Conservation (phyloP, 2,888 invertebrate genomes). For the Sussaba pulchella region DNA sequence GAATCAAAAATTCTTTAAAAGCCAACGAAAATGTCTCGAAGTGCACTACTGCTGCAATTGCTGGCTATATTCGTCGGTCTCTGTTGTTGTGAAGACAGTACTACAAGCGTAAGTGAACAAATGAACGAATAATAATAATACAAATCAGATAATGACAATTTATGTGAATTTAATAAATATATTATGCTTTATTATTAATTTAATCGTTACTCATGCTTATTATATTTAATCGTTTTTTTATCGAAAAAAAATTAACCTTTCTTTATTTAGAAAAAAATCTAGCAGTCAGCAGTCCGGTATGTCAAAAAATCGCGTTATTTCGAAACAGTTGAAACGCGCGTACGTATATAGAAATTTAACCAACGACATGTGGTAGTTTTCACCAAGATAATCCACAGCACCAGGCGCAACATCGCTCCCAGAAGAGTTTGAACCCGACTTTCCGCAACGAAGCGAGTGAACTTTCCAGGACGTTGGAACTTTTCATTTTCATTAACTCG, state of each 20-base stretch:
- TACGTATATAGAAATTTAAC: neutral
- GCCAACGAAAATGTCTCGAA: slow-evolving; percentile 10
- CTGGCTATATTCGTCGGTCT: slow-evolving; percentile 17
- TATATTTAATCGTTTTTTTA: too few relatives aligned
- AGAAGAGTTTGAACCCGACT: slow-evolving; percentile 6
- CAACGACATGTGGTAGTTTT: neutral
- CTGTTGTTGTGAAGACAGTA: slow-evolving; percentile 20
- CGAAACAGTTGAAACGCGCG: too few relatives aligned
- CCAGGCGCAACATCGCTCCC: slow-evolving; percentile 17
- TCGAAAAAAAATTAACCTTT: too few relatives aligned
- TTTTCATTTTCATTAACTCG: slow-evolving; percentile 51
- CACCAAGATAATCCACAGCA: neutral
- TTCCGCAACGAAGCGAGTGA: slow-evolving; percentile 4
- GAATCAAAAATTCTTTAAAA: neutral
- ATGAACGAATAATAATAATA: neutral
- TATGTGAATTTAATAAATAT: slow-evolving; percentile 12
- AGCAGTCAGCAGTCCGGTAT: too few relatives aligned
- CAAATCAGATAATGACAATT: too few relatives aligned
- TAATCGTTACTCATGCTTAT: too few relatives aligned
- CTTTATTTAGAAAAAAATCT: too few relatives aligned
- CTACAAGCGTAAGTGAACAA: slow-evolving; percentile 4
- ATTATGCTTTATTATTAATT: too few relatives aligned
- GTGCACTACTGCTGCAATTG: slow-evolving; percentile 12
- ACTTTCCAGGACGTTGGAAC: slow-evolving; percentile 9
- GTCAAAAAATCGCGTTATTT: too few relatives aligned